Evolutionary conservation across 2,113 vertebrate species (phyloP).

Genomic region (Brachyhypopomus occidentalis): DNA sequence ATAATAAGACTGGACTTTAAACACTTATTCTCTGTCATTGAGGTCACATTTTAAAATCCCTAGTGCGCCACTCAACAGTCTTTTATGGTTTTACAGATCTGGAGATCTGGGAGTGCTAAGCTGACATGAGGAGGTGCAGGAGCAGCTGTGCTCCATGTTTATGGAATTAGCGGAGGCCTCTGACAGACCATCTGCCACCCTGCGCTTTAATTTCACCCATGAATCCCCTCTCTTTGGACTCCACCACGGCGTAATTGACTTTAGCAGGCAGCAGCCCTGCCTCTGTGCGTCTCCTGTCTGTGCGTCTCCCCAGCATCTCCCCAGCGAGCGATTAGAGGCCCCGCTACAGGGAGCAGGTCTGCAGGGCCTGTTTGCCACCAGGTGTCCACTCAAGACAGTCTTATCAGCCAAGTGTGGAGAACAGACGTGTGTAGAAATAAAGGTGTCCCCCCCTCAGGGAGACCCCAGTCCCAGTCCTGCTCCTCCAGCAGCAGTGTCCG

Average conservation of each 20-base stretch:
- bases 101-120: too few relatives aligned
- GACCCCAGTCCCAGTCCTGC: too few relatives aligned
- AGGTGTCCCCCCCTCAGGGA: conserved; percentile 54
- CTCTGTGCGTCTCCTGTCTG: conserved; percentile 52
- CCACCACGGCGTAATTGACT: conserved; percentile 60
- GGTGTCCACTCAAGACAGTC: conserved; percentile 64
- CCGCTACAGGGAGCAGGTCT: conserved; percentile 57
- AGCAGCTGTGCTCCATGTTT: conserved; percentile 11
- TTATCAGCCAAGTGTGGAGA: conserved; percentile 68
- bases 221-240: conserved; percentile 57
- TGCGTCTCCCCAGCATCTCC: conserved; percentile 28
- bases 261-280: conserved; percentile 55
- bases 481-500: too few relatives aligned
- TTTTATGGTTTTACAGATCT: too few relatives aligned
- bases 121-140: background rate
- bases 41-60: too few relatives aligned
- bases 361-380: conserved; percentile 62
- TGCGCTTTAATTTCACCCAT: conserved; percentile 69
- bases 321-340: conserved; percentile 54
- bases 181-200: conserved; percentile 31
- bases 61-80: too few relatives aligned
- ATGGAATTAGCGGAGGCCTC: conserved; percentile 36
- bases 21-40: too few relatives aligned
- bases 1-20: too few relatives aligned
- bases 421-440: conserved; percentile 51